Conservation (phyloP, 2,888 invertebrate genomes). For the Amiota minor region DNA sequence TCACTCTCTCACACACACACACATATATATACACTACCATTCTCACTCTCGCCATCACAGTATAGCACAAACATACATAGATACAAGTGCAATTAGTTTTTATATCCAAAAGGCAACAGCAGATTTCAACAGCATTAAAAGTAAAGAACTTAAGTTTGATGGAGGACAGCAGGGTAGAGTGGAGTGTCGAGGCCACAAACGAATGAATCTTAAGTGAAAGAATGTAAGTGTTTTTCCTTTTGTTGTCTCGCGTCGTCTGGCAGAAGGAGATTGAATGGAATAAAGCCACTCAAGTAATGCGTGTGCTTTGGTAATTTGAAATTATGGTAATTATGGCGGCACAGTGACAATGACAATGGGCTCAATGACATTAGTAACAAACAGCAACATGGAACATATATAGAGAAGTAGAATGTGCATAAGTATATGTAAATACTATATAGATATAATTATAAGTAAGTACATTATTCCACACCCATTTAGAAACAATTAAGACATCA, state of each 20-base stretch:
- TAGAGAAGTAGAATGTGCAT: too few relatives aligned
- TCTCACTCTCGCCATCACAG: background rate
- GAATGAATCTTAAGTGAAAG: too few relatives aligned
- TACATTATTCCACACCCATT: too few relatives aligned
- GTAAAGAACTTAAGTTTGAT: too few relatives aligned
- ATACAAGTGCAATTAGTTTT: constrained; percentile 63
- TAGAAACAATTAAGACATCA: too few relatives aligned
- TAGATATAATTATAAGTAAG: too few relatives aligned
- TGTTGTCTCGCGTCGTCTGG: too few relatives aligned
- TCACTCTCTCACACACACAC: background rate
- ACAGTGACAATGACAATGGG: too few relatives aligned
- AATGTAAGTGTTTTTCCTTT: too few relatives aligned
- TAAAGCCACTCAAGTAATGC: constrained; percentile 28
- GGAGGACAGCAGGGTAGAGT: too few relatives aligned
- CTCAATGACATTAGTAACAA: constrained; percentile 16
- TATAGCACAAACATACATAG: background rate
- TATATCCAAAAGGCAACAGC: constrained; percentile 45
- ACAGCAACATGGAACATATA: background rate
- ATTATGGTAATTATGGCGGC: constrained; percentile 65
- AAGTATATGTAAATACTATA: too few relatives aligned
- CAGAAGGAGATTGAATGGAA: background rate
- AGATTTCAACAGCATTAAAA: background rate
- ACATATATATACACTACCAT: background rate
- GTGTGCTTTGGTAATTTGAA: constrained; percentile 63
- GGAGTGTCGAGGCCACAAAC: too few relatives aligned